Evolutionary conservation across 2,797 vertebrate species (phyloP).

Genomic region (Leptatherina wallacei): DNA sequence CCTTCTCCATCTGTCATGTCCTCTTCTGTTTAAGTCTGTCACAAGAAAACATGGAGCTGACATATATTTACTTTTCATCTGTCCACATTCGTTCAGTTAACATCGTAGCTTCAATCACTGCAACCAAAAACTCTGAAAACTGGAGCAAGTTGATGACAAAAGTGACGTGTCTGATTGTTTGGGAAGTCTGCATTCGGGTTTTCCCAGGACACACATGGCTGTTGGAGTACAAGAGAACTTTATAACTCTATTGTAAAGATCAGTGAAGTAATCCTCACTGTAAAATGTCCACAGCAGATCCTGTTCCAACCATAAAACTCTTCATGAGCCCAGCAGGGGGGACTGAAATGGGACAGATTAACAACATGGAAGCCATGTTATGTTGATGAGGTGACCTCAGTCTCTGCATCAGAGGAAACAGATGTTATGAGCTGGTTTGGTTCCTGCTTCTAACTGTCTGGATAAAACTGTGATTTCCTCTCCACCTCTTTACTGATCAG

Average conservation of each 20-base stretch:
- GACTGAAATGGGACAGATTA: not conserved
- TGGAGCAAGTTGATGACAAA: not conserved
- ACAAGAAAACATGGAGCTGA: not conserved
- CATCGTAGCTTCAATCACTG: not conserved
- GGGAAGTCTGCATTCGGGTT: constrained; percentile 13
- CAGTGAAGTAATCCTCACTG: constrained; percentile 33
- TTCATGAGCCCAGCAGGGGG: not conserved
- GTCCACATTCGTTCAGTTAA: not conserved
- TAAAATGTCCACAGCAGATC: constrained; percentile 2
- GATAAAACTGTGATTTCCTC: no score
- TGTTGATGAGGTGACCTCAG: no score
- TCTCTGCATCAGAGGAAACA: no score
- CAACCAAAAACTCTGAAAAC: not conserved
- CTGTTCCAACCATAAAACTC: not conserved
- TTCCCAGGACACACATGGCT: constrained; percentile 8
- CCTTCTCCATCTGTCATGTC: not conserved
- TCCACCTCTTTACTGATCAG: no score
- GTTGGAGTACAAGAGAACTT: not conserved
- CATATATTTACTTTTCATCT: no score
- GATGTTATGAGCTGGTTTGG: no score
- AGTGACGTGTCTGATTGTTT: constrained; percentile 2
- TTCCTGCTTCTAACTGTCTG: no score
- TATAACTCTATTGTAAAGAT: constrained; percentile 9
- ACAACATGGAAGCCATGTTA: no score
- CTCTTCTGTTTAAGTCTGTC: not conserved